Conservation (phyloP, 2,113 vertebrate species). For the Corydoras sp. region DNA sequence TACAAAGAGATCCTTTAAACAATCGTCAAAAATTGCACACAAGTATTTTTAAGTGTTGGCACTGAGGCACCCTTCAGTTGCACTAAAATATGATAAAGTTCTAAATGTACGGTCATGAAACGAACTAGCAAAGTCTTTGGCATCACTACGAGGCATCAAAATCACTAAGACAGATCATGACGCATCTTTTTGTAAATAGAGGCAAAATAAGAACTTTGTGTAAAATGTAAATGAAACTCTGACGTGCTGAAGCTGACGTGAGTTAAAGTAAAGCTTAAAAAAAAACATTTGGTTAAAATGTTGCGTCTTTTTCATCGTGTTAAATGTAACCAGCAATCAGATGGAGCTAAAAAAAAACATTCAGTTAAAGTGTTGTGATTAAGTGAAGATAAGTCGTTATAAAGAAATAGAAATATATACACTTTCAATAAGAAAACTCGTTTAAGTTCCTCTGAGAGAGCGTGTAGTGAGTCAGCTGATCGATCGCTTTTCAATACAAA, state of each 20-base stretch:
- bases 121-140: conserved; percentile 61
- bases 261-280: conserved; percentile 42
- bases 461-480: conserved; percentile 31
- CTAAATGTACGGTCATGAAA: conserved; percentile 30
- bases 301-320: not conserved
- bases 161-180: conserved; percentile 11
- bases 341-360: no score
- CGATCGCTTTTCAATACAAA: conserved; percentile 56
- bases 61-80: not conserved
- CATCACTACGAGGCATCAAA: conserved; percentile 38
- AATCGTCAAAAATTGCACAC: no score
- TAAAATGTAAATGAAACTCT: conserved; percentile 20
- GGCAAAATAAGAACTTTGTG: conserved; percentile 45
- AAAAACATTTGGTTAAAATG: conserved; percentile 14
- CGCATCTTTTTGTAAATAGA: conserved; percentile 32
- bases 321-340: conserved; percentile 7
- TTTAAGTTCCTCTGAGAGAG: conserved; percentile 27
- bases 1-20: no score
- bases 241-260: conserved; percentile 3
- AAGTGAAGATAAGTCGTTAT: conserved; percentile 25
- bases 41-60: not conserved
- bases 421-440: conserved; percentile 55
- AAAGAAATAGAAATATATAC: conserved; percentile 61
- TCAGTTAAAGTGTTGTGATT: conserved; percentile 1
- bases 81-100: conserved; percentile 15